A percentile compares a stretch with the other conserved stretches of the same genome.
Conservation (phyloP, 1,140 invertebrate genomes). For the Chionoecetes opilio region DNA sequence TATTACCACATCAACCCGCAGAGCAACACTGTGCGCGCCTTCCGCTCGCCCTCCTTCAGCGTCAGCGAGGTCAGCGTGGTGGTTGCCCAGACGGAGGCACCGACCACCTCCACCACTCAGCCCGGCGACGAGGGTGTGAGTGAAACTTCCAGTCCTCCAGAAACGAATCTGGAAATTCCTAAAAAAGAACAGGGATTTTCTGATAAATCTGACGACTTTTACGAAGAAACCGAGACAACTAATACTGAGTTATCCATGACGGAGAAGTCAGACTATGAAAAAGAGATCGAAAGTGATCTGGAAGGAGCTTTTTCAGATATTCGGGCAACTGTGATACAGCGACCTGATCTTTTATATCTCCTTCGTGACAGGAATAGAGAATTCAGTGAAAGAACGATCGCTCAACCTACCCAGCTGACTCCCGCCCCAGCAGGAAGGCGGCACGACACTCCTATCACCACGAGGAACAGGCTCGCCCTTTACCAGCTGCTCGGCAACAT, state of each 20-base stretch:
- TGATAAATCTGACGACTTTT: constrained; percentile 39
- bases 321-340: constrained; percentile 35
- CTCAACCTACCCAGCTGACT: too few relatives aligned
- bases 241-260: not conserved
- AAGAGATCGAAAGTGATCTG: constrained; percentile 48
- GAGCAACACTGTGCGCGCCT: constrained; percentile 65
- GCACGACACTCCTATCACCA: not conserved
- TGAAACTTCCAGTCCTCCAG: not conserved
- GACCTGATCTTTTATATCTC: constrained; percentile 49
- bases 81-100: not conserved
- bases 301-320: constrained; percentile 71
- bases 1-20: constrained; percentile 80
- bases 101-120: not conserved
- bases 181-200: constrained; percentile 53
- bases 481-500: constrained; percentile 64
- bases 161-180: not conserved
- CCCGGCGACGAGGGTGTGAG: not conserved
- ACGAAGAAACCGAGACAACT: not conserved
- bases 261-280: constrained; percentile 3
- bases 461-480: constrained; percentile 50
- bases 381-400: not conserved
- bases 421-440: not conserved
- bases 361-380: constrained; percentile 44
- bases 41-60: constrained; percentile 60
- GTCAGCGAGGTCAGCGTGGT: constrained; percentile 59